Percentiles rank a stretch among this genome's conserved stretches.
These are phyloP conservation scores for Magallana ariakensis DNA, from an alignment of 1,140 invertebrate genomes.

Conservation along the genomic window DNA sequence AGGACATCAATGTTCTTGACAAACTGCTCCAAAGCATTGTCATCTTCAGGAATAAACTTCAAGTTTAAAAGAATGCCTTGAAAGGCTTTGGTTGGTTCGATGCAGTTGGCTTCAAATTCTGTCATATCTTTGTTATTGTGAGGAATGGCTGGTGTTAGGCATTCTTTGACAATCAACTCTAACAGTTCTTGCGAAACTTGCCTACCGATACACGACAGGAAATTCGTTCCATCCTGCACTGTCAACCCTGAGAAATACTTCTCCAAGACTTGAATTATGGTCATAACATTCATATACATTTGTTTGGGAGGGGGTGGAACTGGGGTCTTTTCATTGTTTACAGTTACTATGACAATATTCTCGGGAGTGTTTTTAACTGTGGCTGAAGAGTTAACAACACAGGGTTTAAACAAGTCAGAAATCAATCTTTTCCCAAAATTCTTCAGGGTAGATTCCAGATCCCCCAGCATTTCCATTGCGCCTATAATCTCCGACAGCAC, in stretches of 20 bases:
- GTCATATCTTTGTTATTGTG: conserved; percentile 86
- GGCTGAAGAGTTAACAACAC: conserved; percentile 75
- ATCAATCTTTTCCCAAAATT: conserved; percentile 73
- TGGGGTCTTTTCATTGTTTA: conserved; percentile 32
- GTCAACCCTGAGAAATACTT: background rate
- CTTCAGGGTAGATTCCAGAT: conserved; percentile 72
- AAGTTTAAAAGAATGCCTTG: conserved; percentile 83
- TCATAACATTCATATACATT: conserved; percentile 58
- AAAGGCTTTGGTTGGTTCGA: conserved; percentile 85
- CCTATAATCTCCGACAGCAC: conserved; percentile 64
- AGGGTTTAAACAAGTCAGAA: conserved; percentile 65
- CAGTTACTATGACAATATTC: background rate
- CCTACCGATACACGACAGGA: conserved; percentile 76
- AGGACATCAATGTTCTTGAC: conserved; percentile 88
- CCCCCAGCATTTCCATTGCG: conserved; percentile 71
- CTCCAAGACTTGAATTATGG: conserved; percentile 52
- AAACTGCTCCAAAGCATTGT: conserved; percentile 84
- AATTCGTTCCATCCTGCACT: background rate
- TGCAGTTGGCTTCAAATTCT: conserved; percentile 81
- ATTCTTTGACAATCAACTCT: conserved; percentile 86
- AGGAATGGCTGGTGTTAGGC: conserved; percentile 88
- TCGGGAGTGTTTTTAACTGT: conserved; percentile 4
- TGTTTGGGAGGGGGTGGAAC: conserved; percentile 45
- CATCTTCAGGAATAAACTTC: conserved; percentile 77
- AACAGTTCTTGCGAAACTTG: conserved; percentile 84